Base-by-base conservation (phyloP, 2,797 vertebrate genomes). In the Poecilia picta region DNA sequence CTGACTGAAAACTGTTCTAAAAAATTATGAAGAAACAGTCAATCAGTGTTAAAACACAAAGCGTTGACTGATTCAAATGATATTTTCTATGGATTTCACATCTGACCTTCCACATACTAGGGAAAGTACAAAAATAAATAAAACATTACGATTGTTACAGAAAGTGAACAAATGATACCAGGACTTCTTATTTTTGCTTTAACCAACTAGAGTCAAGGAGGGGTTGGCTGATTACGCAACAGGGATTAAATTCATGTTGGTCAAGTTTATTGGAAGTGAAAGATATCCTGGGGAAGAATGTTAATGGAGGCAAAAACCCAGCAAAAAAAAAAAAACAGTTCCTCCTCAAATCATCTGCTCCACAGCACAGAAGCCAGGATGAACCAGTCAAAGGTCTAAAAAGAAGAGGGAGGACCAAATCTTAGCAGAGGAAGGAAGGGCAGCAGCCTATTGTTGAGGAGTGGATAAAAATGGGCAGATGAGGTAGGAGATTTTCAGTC, bases 271-370 rank as follows among this genome's bases (percentile, higher is more conserved):
- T 92, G 87, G 85, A 92, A 91, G 89, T 92, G 93, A 94, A 93
- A 88, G 86, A 88, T 90, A 93, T 93, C 90, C 91, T 82, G 76
- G 55, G 28, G 76, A 95, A 87, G 93, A 94, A 94, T 93, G 91
- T 93, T 94, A 92, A 95, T 92, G 86, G 90, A 84, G 83, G 31
- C 64, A 46, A 86, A 90, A 91, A 88, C 73, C 83, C 82, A 76
- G 1, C 2, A 41, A 66, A 53, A 62, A 39, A 41, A 66, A 53
- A 62, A 39, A 72, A 49, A 62, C 80, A 77, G 73, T 79, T 91
- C 83, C 72, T 88, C 62, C 10, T 71, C 80, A 77, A 86, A 86
- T 92, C 83, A 89, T 85, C 73, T 45, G 74, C 85, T 84, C 74
- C 78, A 74, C 25, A 10, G 80, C 88, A 83, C 84, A 84, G 71